These are phyloP conservation scores for Andrena praecox DNA, from an alignment of 2,888 invertebrate genomes.

Conservation along the genomic window DNA sequence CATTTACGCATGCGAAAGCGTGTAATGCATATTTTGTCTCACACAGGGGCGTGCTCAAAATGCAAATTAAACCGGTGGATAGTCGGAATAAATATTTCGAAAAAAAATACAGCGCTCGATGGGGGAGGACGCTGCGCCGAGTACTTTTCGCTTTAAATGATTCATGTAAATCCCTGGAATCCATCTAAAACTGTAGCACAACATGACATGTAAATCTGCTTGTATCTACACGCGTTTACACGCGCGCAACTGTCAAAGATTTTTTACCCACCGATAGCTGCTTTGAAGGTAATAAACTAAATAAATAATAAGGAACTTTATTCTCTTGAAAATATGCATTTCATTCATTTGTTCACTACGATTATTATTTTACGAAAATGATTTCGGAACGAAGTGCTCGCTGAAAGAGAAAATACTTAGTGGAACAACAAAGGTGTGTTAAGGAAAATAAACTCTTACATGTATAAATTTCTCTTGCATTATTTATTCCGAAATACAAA, in stretches of 20 bases:
- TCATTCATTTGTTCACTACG: too few species aligned
- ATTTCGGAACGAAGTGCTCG: too few species aligned
- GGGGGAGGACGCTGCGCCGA: conserved; percentile 22
- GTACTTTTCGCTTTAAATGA: conserved; percentile 31
- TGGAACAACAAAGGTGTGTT: too few species aligned
- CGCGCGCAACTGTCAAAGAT: background rate
- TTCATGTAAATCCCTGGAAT: conserved; percentile 32
- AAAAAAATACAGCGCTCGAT: conserved; percentile 1
- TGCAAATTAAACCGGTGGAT: conserved; percentile 38
- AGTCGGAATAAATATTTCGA: conserved; percentile 15
- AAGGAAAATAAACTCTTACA: too few species aligned
- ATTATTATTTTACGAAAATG: too few species aligned
- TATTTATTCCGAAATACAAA: too few species aligned
- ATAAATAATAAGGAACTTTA: too few species aligned
- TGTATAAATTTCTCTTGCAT: too few species aligned
- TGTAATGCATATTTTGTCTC: conserved; percentile 26
- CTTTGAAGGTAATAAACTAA: background rate
- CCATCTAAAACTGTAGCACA: conserved; percentile 9
- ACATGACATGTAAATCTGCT: conserved; percentile 15
- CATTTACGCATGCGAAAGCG: conserved; percentile 15
- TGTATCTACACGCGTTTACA: background rate
- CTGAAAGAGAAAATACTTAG: too few species aligned
- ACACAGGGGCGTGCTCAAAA: conserved; percentile 19
- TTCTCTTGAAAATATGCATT: too few species aligned
- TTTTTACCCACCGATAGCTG: background rate